phyloP scores from a whole-genome alignment of 2,888 invertebrate genomes.

The Drosophila colorata region DNA sequence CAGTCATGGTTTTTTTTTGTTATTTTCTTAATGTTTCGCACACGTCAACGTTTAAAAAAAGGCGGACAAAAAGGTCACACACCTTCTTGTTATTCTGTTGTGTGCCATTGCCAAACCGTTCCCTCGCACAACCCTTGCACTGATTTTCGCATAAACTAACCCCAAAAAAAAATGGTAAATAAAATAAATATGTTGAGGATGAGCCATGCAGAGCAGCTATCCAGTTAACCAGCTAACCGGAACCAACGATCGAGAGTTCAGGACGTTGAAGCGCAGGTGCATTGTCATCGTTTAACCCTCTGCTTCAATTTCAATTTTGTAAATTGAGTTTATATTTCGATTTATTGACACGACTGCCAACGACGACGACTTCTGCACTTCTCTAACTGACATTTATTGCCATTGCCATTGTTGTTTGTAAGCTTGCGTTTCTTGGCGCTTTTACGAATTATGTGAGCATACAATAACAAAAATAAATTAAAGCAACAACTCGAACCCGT shows the following conservation, averaged over 20 bases:
- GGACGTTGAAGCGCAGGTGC: constrained; percentile 50
- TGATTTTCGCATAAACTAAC: constrained; percentile 53
- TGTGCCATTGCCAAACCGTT: constrained; percentile 55
- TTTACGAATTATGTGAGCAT: constrained; percentile 55
- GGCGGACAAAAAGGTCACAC: constrained; percentile 71
- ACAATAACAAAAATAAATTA: constrained; percentile 1
- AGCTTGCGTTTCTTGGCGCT: constrained; percentile 67
- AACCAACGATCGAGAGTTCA: constrained; percentile 4
- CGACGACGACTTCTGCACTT: constrained; percentile 41
- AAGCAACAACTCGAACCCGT: constrained; percentile 3
- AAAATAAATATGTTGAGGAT: constrained; percentile 1
- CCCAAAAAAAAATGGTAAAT: constrained; percentile 21
- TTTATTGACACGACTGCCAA: constrained; percentile 74
- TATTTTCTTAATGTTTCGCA: constrained; percentile 69
- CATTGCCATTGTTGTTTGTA: constrained; percentile 52
- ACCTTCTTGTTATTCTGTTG: constrained; percentile 57
- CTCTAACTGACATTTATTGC: constrained; percentile 78
- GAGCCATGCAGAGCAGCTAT: constrained; percentile 12
- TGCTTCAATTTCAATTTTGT: constrained; percentile 80
- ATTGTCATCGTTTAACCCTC: constrained; percentile 68
- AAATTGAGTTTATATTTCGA: constrained; percentile 81
- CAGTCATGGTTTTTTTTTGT: constrained; percentile 48
- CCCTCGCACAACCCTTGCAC: constrained; percentile 35
- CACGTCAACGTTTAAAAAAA: constrained; percentile 59
- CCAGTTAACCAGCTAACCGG: constrained; percentile 27